Conservation (phyloP, 2,113 vertebrate species). For the Hippocampus comes region DNA sequence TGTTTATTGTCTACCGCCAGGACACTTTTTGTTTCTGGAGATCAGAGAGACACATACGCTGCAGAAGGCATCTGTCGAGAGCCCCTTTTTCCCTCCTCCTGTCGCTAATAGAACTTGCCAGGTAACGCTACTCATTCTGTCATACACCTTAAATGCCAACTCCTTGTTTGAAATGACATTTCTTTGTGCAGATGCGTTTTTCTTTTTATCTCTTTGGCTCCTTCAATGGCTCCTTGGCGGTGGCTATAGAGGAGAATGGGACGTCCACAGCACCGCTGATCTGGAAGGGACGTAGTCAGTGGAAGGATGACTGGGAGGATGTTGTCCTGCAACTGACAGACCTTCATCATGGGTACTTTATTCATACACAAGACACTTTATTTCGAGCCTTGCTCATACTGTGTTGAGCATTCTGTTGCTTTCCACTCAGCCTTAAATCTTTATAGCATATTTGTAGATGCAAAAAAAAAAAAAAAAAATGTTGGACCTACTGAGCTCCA, state of each 20-base stretch:
- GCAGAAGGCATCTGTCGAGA: slow-evolving; percentile 65
- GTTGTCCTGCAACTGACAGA: slow-evolving; percentile 74
- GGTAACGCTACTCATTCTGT: slow-evolving; percentile 58
- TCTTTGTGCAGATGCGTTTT: slow-evolving; percentile 75
- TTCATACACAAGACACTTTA: not conserved
- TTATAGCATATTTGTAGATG: not conserved
- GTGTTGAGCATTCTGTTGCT: no score
- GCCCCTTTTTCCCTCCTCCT: slow-evolving; percentile 69
- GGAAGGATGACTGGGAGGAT: slow-evolving; percentile 77
- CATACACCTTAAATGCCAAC: not conserved
- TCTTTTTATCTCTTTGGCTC: slow-evolving; percentile 77
- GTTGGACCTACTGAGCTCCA: not conserved
- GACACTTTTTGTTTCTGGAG: slow-evolving; percentile 79
- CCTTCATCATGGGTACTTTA: slow-evolving; percentile 71
- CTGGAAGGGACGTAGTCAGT: slow-evolving; percentile 75
- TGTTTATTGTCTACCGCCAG: slow-evolving; percentile 51
- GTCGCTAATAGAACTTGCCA: slow-evolving; percentile 69
- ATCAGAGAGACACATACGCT: slow-evolving; percentile 57
- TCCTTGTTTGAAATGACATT: not conserved
- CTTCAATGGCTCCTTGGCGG: slow-evolving; percentile 80
- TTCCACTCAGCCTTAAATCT: not conserved
- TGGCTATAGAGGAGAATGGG: slow-evolving; percentile 72
- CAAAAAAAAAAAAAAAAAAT: not conserved
- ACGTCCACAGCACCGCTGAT: slow-evolving; percentile 43
- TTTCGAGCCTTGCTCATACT: not conserved